Evolutionary conservation across 2,888 invertebrate genomes (phyloP).

Genomic region (Orchesella flavescens): DNA sequence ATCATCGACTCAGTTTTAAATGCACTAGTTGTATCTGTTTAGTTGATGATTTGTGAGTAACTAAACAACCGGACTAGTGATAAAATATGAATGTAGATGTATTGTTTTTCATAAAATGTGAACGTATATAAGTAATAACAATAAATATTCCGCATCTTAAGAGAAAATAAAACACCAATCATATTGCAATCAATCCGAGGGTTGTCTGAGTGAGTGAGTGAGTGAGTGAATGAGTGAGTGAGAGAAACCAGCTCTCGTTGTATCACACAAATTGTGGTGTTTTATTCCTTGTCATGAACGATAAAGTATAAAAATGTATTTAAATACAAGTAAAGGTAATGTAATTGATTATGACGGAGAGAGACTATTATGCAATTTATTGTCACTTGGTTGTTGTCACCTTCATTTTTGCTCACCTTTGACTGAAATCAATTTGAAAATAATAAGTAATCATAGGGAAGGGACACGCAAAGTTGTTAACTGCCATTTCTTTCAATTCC

Average conservation of each 20-base stretch:
- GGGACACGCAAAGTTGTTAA: neutral
- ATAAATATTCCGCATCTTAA: no score
- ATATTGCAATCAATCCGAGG: no score
- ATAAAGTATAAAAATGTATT: conserved; percentile 14
- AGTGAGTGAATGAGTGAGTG: neutral
- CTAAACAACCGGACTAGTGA: no score
- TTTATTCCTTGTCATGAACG: conserved; percentile 26
- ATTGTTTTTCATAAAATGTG: no score
- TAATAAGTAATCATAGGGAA: conserved; percentile 6
- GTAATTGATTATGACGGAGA: no score
- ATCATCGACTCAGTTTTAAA: no score
- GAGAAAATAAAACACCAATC: no score
- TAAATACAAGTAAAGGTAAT: neutral
- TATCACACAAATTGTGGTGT: neutral
- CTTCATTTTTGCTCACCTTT: conserved; percentile 39
- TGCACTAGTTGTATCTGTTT: no score
- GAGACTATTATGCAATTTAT: neutral
- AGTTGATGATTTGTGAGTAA: no score
- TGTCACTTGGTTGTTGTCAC: conserved; percentile 18
- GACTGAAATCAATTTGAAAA: conserved; percentile 39
- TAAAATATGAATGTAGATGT: no score
- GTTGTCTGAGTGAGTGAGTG: neutral
- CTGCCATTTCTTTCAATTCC: conserved; percentile 1
- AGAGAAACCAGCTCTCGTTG: neutral
- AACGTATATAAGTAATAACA: no score